A percentile compares a stretch with the other conserved stretches of the same genome.
phyloP scores from a whole-genome alignment of 2,113 vertebrate species.

The Chascanopsetta lugubris region DNA sequence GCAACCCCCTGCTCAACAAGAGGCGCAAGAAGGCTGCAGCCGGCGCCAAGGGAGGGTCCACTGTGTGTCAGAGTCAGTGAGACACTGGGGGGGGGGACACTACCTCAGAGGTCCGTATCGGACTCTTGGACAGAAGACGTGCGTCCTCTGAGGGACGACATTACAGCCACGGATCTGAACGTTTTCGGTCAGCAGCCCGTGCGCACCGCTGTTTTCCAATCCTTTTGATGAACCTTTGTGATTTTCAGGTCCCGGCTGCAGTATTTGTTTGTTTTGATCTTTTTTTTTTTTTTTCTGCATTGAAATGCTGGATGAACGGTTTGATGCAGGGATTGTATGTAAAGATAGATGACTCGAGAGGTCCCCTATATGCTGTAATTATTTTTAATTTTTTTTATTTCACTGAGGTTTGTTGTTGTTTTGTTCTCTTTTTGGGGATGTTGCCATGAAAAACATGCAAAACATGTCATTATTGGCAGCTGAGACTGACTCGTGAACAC shows the following conservation, averaged over 20 bases:
- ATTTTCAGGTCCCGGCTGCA: conserved; percentile 31
- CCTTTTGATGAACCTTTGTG: conserved; percentile 26
- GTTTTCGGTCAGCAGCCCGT: no score
- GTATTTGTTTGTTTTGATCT: conserved; percentile 35
- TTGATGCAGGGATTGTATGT: neutral
- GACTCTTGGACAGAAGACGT: conserved; percentile 18
- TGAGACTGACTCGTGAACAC: neutral
- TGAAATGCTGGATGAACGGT: conserved; percentile 32
- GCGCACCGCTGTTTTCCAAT: conserved; percentile 24
- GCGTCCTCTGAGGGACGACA: neutral
- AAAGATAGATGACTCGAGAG: neutral
- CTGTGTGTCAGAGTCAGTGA: conserved; percentile 74
- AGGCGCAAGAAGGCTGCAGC: conserved; percentile 91
- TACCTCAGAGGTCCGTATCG: conserved; percentile 12
- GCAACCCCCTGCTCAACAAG: conserved; percentile 97
- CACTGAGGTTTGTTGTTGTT: no score
- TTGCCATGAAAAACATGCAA: no score
- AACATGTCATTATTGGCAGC: neutral
- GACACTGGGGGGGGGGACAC: neutral
- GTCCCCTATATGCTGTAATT: neutral
- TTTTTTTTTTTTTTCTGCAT: no score
- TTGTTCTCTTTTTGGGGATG: no score
- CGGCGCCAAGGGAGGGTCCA: conserved; percentile 58
- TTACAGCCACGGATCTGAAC: conserved; percentile 23
- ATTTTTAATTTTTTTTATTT: no score